Base-by-base conservation (phyloP, 2,797 vertebrate genomes). In the Dromococcyx pavoninus region DNA sequence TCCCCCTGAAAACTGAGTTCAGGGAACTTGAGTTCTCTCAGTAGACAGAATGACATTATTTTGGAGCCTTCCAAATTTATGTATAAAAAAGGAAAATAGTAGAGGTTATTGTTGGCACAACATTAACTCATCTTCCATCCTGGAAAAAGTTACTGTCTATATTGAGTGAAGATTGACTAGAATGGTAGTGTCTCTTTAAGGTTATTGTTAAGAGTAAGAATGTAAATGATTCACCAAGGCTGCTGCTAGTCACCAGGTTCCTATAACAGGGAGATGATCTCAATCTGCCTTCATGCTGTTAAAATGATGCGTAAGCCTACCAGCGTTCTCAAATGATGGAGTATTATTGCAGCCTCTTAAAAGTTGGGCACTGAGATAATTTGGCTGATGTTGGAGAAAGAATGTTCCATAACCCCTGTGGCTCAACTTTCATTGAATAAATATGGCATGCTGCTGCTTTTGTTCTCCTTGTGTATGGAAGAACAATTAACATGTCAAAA, bases 311-410 rank as follows among this genome's bases (percentile, higher is more conserved):
- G 98, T 97, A 97, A 95, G 91, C 96, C 97, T 88, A 96, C 96
- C 97, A 95, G 97, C 93, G 78, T 97, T 97, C 97, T 96, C 96
- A 97, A 97, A 98, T 98, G 98, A 98, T 98, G 95, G 96, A 98
- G 97, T 96, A 97, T 98, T 98, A 98, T 97, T 98, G 97, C 97
- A 97, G 96, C 93, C 96, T 98, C 97, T 97, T 98, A 97, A 96
- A 98, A 98, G 97, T 97, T 98, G 97, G 98, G 97, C 97, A 91
- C 97, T 98, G 98, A 98, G 98, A 98, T 98, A 98, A 98, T 98
- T 98, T 98, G 98, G 97, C 97, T 97, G 94, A 94, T 98, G 97
- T 79, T 98, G 97, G 97, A 97, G 96, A 78, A 97, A 97, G 97
- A 97, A 97, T 97, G 96, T 98, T 95, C 97, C 94, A 61, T 96